Conservation (phyloP, 2,888 invertebrate species). For the Yponomeuta malinellus region DNA sequence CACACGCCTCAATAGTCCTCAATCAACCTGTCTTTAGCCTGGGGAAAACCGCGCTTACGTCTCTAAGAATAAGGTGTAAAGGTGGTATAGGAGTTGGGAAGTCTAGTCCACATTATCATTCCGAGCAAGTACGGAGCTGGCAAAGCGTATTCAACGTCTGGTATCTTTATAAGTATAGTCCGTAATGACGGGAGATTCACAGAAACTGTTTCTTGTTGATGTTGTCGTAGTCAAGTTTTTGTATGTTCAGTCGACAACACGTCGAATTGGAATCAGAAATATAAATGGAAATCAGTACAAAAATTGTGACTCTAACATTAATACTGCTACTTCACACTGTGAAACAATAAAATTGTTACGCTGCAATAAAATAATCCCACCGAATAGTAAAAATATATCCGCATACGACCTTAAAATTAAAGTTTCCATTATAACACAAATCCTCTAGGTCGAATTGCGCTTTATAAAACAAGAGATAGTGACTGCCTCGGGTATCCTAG, state of each 20-base stretch:
- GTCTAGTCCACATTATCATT: conserved; percentile 1
- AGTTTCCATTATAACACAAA: too few species aligned
- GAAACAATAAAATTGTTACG: too few species aligned
- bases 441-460: too few species aligned
- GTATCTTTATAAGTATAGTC: background rate
- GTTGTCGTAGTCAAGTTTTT: background rate
- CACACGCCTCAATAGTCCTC: background rate
- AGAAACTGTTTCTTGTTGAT: background rate
- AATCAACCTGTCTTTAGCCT: background rate
- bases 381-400: too few species aligned
- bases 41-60: background rate
- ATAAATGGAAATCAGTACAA: too few species aligned
- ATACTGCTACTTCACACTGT: too few species aligned
- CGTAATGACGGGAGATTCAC: background rate
- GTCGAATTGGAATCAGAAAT: too few species aligned
- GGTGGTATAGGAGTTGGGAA: background rate
- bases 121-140: background rate
- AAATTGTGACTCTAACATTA: too few species aligned
- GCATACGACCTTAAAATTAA: too few species aligned
- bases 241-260: background rate
- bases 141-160: background rate
- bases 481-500: too few species aligned
- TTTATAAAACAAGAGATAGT: too few species aligned
- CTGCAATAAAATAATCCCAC: too few species aligned
- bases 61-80: background rate